A percentile compares a stretch with the other conserved stretches of the same genome.
Conservation (phyloP, 2,113 vertebrate species). For the Urocolius indicus region DNA sequence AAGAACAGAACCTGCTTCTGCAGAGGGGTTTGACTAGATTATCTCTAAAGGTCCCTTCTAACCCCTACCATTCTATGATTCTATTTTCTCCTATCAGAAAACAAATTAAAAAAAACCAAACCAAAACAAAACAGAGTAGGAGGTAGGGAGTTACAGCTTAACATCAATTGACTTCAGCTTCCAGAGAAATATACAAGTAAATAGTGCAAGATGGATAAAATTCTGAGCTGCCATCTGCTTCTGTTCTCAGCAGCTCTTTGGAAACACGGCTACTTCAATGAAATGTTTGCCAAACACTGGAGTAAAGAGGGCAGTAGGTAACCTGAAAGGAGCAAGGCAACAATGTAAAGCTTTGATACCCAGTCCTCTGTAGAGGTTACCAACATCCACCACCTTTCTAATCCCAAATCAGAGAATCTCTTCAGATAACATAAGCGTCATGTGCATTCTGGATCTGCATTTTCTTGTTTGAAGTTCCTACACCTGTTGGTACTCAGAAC, state of each 20-base stretch:
- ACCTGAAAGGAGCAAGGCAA: neutral
- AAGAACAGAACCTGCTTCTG: no score
- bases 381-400: neutral
- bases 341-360: neutral
- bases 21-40: no score
- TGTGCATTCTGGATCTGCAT: neutral
- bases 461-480: neutral
- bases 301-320: neutral
- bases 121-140: neutral
- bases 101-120: neutral
- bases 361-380: neutral
- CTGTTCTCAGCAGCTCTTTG: neutral
- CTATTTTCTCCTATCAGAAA: neutral
- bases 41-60: no score
- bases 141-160: neutral
- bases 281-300: neutral
- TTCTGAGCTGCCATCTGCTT: conserved; percentile 14
- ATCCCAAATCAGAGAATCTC: neutral
- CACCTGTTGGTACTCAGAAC: neutral
- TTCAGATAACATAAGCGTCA: neutral
- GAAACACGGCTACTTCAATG: neutral
- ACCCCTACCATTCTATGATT: neutral
- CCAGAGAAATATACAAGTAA: conserved; percentile 21
- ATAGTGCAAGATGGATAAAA: neutral
- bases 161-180: conserved; percentile 14